A percentile compares a stretch with the other conserved stretches of the same genome.
Conservation (phyloP, 2,797 vertebrate species). For the Coccyzus lansbergi region DNA sequence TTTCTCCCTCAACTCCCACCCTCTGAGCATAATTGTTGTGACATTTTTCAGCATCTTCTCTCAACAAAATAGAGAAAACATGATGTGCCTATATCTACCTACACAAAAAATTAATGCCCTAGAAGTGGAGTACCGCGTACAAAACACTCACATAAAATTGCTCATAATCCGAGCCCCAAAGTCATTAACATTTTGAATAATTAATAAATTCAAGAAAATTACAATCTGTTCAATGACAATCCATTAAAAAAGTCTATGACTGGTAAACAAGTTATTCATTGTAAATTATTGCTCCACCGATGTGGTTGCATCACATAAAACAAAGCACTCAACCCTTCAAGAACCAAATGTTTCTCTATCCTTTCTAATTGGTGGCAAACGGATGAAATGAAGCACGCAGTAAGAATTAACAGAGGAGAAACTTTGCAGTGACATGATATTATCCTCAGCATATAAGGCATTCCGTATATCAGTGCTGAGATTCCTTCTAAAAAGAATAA, state of each 20-base stretch:
- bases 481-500: background rate
- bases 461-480: background rate
- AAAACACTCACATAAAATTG: conserved; percentile 23
- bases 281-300: conserved; percentile 7
- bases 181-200: conserved; percentile 63
- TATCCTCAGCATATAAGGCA: background rate
- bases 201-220: conserved; percentile 52
- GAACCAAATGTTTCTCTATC: conserved; percentile 17
- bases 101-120: background rate
- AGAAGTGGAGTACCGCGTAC: background rate
- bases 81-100: background rate
- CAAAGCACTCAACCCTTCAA: background rate
- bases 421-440: background rate
- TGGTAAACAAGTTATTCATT: conserved; percentile 1
- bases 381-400: background rate
- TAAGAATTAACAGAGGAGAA: background rate
- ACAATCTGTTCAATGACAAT: conserved; percentile 34
- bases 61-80: background rate
- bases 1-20: background rate
- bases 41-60: background rate
- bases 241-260: background rate
- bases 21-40: background rate
- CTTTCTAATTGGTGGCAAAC: conserved; percentile 11
- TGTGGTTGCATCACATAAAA: background rate
- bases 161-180: conserved; percentile 1